A percentile compares a stretch with the other conserved stretches of the same genome.
phyloP scores from a whole-genome alignment of 2,888 invertebrate genomes.

The Cheilosia scutellata region DNA sequence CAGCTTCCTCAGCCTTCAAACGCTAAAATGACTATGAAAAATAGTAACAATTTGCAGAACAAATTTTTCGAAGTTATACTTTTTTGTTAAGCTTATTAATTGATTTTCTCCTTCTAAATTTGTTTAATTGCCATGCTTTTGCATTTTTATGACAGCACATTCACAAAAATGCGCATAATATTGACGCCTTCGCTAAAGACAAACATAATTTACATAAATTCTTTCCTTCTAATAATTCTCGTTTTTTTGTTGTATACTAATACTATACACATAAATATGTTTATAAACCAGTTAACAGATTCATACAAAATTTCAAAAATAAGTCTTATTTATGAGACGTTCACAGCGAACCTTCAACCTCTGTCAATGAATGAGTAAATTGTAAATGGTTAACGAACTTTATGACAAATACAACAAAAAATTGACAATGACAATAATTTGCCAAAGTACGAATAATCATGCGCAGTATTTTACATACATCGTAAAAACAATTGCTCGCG shows the following conservation, averaged over 20 bases:
- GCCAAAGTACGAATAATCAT: neutral
- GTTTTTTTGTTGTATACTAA: neutral
- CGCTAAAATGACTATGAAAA: too few relatives aligned
- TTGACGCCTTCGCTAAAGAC: neutral
- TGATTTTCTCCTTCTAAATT: too few relatives aligned
- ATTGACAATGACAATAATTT: slow-evolving; percentile 23
- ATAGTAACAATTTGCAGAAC: too few relatives aligned
- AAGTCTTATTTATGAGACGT: neutral
- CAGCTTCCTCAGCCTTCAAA: too few relatives aligned
- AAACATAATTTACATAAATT: neutral
- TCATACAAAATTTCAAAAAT: neutral
- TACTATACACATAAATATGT: too few relatives aligned
- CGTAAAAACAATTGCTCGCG: slow-evolving; percentile 10
- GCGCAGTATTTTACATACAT: neutral
- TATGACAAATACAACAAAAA: neutral
- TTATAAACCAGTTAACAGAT: neutral
- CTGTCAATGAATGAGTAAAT: slow-evolving; percentile 26
- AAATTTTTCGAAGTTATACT: too few relatives aligned
- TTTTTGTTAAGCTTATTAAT: too few relatives aligned
- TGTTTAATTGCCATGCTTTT: neutral
- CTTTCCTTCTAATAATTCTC: neutral
- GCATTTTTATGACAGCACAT: neutral
- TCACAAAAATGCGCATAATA: neutral
- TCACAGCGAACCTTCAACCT: slow-evolving; percentile 34
- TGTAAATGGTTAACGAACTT: slow-evolving; percentile 49